These are phyloP conservation scores for Scomber japonicus DNA, from an alignment of 2,113 vertebrate species.

Conservation along the genomic window DNA sequence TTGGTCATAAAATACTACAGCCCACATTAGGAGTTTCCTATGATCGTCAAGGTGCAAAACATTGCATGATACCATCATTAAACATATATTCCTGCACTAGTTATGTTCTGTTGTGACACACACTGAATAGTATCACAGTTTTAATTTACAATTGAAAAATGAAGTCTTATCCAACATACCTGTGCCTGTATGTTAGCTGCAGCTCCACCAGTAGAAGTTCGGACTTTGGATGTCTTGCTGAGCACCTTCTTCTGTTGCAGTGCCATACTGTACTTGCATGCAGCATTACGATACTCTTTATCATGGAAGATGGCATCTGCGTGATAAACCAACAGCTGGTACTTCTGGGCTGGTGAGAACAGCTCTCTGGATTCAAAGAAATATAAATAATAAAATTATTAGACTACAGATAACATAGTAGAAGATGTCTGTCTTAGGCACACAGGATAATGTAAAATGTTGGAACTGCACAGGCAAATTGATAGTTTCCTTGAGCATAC, in stretches of 20 bases:
- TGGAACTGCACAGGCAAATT: too few species aligned
- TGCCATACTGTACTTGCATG: slow-evolving; percentile 97
- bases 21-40: background rate
- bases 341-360: slow-evolving; percentile 97
- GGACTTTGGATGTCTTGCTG: slow-evolving; percentile 98
- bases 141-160: background rate
- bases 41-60: background rate
- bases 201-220: slow-evolving; percentile 92
- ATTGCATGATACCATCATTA: background rate
- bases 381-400: background rate
- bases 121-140: background rate
- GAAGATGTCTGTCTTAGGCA: background rate
- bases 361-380: slow-evolving; percentile 87
- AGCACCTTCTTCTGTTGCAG: slow-evolving; percentile 98
- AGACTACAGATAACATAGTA: background rate
- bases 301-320: slow-evolving; percentile 98
- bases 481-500: background rate
- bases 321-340: slow-evolving; percentile 97
- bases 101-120: background rate
- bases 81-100: background rate
- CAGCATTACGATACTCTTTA: slow-evolving; percentile 97
- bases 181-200: slow-evolving; percentile 92
- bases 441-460: background rate
- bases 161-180: slow-evolving; percentile 76
- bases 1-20: background rate